phyloP scores from a whole-genome alignment of 2,888 invertebrate species.

The Phytoseiulus persimilis region DNA sequence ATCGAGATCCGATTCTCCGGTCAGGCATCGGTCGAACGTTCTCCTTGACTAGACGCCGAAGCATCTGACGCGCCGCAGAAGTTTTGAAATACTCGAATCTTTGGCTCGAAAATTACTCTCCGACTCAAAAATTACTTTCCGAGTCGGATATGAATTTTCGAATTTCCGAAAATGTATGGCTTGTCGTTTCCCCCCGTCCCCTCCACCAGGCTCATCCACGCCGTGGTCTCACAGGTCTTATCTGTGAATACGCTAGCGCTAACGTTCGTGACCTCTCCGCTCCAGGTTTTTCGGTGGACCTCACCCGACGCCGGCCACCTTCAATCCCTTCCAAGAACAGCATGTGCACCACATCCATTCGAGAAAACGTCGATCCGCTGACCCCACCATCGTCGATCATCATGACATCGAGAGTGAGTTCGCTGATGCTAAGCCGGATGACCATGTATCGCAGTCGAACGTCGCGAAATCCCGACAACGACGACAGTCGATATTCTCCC shows the following conservation, averaged over 20 bases:
- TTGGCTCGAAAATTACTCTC: no score
- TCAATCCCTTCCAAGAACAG: slow-evolving; percentile 11
- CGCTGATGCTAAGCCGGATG: not conserved
- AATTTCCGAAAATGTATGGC: no score
- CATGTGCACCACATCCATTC: slow-evolving; percentile 31
- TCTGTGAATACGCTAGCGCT: not conserved
- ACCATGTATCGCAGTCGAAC: not conserved
- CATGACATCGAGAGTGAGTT: not conserved
- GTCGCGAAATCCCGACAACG: not conserved
- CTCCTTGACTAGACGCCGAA: no score
- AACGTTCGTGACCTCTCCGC: not conserved
- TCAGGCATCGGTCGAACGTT: no score
- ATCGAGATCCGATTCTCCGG: no score
- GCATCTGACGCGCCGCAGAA: no score
- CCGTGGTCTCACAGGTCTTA: not conserved
- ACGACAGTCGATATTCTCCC: slow-evolving; percentile 28
- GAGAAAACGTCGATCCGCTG: not conserved
- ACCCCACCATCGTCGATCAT: not conserved
- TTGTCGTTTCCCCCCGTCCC: not conserved
- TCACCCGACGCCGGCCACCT: not conserved
- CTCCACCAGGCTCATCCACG: not conserved
- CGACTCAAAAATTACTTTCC: no score
- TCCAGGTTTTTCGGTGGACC: not conserved
- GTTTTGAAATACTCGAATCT: no score
- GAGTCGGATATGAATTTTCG: no score